Evolutionary conservation across 2,888 invertebrate genomes (phyloP), one percentile per base, ranked within the genome.

Genomic region (Eristalis tenax): DNA sequence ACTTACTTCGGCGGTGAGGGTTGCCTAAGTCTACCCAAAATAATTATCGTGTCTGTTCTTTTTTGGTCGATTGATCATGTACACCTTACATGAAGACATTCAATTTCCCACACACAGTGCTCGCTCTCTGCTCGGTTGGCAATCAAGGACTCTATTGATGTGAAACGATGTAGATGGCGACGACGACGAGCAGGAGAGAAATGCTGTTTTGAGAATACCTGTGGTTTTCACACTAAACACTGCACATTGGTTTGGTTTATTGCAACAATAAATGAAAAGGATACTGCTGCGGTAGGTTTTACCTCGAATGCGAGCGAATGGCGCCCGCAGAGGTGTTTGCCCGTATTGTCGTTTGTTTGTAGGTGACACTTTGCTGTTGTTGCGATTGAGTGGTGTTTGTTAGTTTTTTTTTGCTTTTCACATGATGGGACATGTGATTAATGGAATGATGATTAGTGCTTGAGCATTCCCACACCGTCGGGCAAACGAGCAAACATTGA

Each of bases 271-370:
- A 74, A 74, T 22, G 57, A 56, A 66, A 86, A 82, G 85, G 85
- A 83, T 71, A 81, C 65, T 35, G 74, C 83, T 82, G 86, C 83
- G 86, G 83, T 86, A 86, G 86, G 83, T 86, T 86, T 63, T n/a
- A n/a, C 43, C 38, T 77, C 18, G 59, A 79, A 73, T 71, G 40
- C n/a, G 69, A 69, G 69, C 68, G 77, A 32, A 74, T 86, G 86
- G 86, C 86, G 86, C 86, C 86, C 86, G 86, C 70, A 86, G 71
- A 83, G 86, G 74, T 86, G 70, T 82, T 86, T 78, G 43, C 86
- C 82, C 86, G 82, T 77, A 86, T 86, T 83, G 86, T 50, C 50
- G 50, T 79, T 79, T 66, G 56, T 2, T 32, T 77, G 59, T 66
- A 50, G 74, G 86, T 86, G 82, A 82, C 86, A 86, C 43, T 78